Evolutionary conservation across 1,140 invertebrate genomes (phyloP), one percentile per base, ranked within the genome.

Genomic region (Adoxophyes honmai): DNA sequence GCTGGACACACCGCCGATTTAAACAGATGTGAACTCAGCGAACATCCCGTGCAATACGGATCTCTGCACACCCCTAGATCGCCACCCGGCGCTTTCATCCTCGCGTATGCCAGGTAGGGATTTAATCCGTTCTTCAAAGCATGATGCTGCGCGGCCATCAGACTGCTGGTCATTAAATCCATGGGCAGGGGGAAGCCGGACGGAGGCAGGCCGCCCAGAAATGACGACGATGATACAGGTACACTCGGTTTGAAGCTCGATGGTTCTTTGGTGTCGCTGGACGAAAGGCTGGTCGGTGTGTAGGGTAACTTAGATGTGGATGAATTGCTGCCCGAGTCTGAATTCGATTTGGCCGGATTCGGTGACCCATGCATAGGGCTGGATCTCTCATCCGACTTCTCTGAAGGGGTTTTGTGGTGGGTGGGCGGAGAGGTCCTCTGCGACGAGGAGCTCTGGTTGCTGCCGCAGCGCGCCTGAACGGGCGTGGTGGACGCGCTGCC

Each of bases 1-100:
- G 95, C 95, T 0, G 95, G 96, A 77, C 96, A 97, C 1, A 94
- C 90, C 35, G 91, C 91, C 3, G 91, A 90, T 65, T 92, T 92
- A 18, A 95, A 86, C 52, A 94, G 88, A 77, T 97, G 96, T 48
- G 96, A 93, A 80, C 94, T 96, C 53, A 96, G 88, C 59, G 96
- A 95, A 80, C 96, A 98, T 38, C 96, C 96, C 0, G 95, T 96
- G 81, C 96, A 98, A 73, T 96, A 98, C 0, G 96, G 96, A 84
- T 98, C 97, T 35, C 96, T 90, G 81, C 97, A 98, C 6, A 96
- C 93, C 5, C 94, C 92, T 11, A 93, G 67, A 52, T 90, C 85
- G 51, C 90, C 78, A 13, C 90, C 91, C 1, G 91, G 81, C 0
- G 91, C 91, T 78, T 95, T 95, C 87, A 95, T 90, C 55, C 93